phyloP scores from a whole-genome alignment of 2,797 vertebrate genomes.

The Syndactyla subalaris region DNA sequence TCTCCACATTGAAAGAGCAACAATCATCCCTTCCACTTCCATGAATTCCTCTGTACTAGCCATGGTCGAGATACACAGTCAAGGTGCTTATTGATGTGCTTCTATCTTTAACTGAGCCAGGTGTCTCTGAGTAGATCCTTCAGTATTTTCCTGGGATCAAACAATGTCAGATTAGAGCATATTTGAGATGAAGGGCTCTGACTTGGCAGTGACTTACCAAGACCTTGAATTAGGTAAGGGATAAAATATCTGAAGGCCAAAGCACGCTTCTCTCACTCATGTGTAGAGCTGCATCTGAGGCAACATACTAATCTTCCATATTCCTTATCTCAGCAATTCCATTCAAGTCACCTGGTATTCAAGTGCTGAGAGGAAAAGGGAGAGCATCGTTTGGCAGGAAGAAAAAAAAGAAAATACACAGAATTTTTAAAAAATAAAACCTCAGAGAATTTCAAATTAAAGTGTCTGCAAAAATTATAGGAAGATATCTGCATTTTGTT shows the following conservation, averaged over 20 bases:
- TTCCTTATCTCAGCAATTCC: neutral
- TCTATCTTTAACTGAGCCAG: neutral
- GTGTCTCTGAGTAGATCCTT: neutral
- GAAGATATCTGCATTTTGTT: neutral
- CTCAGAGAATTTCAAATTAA: neutral
- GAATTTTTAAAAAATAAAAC: neutral
- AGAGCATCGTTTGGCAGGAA: neutral
- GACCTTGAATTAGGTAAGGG: neutral
- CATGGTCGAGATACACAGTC: neutral
- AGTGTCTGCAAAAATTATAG: neutral
- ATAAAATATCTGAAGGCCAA: neutral
- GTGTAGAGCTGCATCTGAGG: neutral
- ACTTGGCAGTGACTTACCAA: neutral
- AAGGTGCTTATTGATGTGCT: neutral
- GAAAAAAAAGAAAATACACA: neutral
- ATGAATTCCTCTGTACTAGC: neutral
- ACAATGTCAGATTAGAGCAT: fast-evolving
- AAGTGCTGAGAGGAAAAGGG: neutral
- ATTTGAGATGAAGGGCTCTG: neutral
- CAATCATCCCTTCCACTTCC: too few species aligned
- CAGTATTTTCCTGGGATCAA: neutral
- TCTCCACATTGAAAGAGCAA: fast-evolving
- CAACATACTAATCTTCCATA: neutral
- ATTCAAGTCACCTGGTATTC: neutral
- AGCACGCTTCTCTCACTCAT: neutral